Base-by-base conservation (phyloP, 2,797 vertebrate genomes). In the Sparidentex hasta region DNA sequence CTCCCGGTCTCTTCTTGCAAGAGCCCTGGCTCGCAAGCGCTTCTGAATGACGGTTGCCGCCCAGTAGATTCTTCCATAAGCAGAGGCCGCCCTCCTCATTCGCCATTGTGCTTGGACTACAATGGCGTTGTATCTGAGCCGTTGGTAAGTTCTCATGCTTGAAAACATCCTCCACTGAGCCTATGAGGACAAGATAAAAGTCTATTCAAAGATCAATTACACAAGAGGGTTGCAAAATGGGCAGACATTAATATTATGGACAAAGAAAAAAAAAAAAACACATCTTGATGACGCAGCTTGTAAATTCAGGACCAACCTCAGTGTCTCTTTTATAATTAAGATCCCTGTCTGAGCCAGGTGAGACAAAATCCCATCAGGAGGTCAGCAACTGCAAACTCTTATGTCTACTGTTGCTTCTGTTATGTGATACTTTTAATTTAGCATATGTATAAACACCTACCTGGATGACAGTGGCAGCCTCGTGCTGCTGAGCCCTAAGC, bases 401-500 rank as follows among this genome's bases (percentile, higher is more conserved):
- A 11, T 16, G 21, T 17, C 38, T 46, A 63, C 13, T 20, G 17
- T 29, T 9, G 54, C 0, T 3, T 29, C 4, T 59, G 4, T 3
- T 33, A 43, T n/a, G 48, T 51, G 48, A 25, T 25, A 11, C 43
- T 55, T 44, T 55, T n/a, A 21, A 46, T 41, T n/a, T 44, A 21
- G 5, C 51, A 56, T 23, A 20, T 11, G 3, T 18, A n/a, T 2
- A 27, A 51, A 23, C n/a, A 50, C 80, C 0, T 78, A 98, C 98
- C 96, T 99, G 98, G 87, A 99, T 96, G 65, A 96, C 9, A 0
- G 73, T 86, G 17, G 97, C 97, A 44, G 97, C 95, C 66, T 86
- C 61, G 58, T 86, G 88, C 73, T 88, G 94, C 64, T 83, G 46
- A 84, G 93, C 92, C n/a, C 93, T 88, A 41, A 91, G 55, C 17